Base-by-base conservation (phyloP, 2,888 invertebrate species). In the Mesoligia furuncula region DNA sequence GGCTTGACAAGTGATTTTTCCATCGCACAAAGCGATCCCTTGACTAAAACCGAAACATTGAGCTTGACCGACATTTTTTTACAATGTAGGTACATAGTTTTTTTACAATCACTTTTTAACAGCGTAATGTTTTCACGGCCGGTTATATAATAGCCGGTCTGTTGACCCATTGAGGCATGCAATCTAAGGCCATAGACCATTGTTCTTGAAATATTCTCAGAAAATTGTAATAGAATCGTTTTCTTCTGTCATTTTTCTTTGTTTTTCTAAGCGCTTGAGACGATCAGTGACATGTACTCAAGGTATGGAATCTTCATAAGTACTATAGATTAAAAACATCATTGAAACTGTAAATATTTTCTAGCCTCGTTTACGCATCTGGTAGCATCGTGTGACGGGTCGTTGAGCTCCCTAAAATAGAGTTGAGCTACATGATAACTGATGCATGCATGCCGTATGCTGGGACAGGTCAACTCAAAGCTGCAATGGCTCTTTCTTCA, bases 61-160 rank as follows among this genome's bases (percentile, higher is more conserved):
- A 85, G 83, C 88, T 86, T 89, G 90, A 88, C 90, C 89, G 79
- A 86, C 20, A 81, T 88, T 79, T 75, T 77, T 69, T 77, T 78
- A 54, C 79, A 20, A 67, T 68, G n/a, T n/a, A n/a, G n/a, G n/a
- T n/a, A n/a, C n/a, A 59, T 13, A 71, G n/a, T 85, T 89, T 85
- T 48, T 82, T 82, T 72, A 86, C 89, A 85, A 86, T 89, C 88
- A 84, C 89, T 89, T 89, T 84, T 89, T 88, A 70, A 31, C 17
- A 3, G 61, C 24, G 31, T 74, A 80, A 74, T 45, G 20, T 80
- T 77, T 88, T 90, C 90, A 90, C 88, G 90, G 90, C 66, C 88
- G 15, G 66, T 90, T 90, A 90, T 89, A 88, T 89, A 89, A 90
- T 83, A 80, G 81, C 36, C 31, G 77, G 83, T 69, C 31, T 83